Evolutionary conservation across 2,113 vertebrate species (phyloP), one percentile per base, ranked within the genome.

Genomic region (Aegithalos caudatus): DNA sequence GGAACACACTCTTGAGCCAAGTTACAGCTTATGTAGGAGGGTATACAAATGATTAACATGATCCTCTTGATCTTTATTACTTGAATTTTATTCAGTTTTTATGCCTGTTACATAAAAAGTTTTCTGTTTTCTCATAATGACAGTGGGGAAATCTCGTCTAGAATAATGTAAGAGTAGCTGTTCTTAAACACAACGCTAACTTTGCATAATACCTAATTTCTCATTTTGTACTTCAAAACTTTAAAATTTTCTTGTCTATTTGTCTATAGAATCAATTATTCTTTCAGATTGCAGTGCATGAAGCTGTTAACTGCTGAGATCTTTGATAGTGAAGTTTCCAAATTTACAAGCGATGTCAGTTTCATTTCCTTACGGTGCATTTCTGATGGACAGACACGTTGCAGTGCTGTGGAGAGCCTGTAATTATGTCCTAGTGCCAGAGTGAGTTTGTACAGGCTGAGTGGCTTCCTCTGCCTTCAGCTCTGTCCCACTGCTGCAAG

Each of bases 381-480:
- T 81, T 85, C 66, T 56, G 40, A 35, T 10, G 70, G 86, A 47
- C 44, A 64, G 84, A 79, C 57, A 53, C 51, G 72, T 70, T 93
- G 77, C 85, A 93, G 70, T 54, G 80, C 58, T 93, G 89, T 95
- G 20, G 67, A 44, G 91, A 92, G 80, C 88, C 48, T 88, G 3
- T 82, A 85, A 91, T 92, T 81, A 82, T 40, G 84, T 82, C 48
- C 90, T 91, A 33, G 73, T 48, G 91, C 87, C 69, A 61, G 87
- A 90, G 77, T 65, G 70, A 94, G 40, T 84, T 88, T 96, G 84
- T 70, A 16, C 73, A 94, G 77, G 58, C 89, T 67, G 54, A 91
- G 78, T 85, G 85, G 53, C 54, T 62, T 6, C 56, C 38, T 72
- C 60, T 78, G 69, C 56, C 58, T 60, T 40, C 86, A 87, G 47